Evolutionary conservation across 1,140 invertebrate genomes (phyloP), one percentile per base, ranked within the genome.

Genomic region (Bilobella aurantiaca): DNA sequence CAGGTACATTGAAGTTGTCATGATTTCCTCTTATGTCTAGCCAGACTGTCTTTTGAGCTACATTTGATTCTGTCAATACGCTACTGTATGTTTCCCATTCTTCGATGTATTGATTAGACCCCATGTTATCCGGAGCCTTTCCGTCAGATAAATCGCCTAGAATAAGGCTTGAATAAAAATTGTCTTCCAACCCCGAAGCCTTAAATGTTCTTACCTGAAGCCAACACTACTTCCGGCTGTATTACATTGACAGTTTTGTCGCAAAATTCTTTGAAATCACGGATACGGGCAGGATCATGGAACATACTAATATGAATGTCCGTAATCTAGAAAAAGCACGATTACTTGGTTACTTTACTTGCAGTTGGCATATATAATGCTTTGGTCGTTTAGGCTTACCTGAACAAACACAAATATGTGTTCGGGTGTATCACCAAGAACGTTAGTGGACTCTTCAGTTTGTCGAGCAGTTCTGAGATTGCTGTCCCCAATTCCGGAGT

Each of bases 11-110:
- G 79, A 95, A 95, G 77, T 92, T 91, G 84, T 96, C 93, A 85
- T 96, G 93, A 82, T 96, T 96, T 77, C 93, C 93, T 78, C 92
- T 81, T 64, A 94, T 87, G 79, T 96, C 93, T 53, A 96, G 78
- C 91, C 92, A 96, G 12, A 83, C 78, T 2, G 89, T 90, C 75
- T 83, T 85, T 57, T 85, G 79, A 32, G 77, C 78, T 25, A 91
- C 81, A 69, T 85, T 81, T 66, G 83, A 85, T 67, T 87, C 82
- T 42, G 84, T 80, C 29, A 95, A 79, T 68, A 88, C 81, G 72
- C 86, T 80, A 68, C 83, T 79, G 77, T 96, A 96, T 70, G 84
- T 80, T 66, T 85, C 75, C 93, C 93, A 96, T 81, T 96, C 93
- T 74, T 85, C 82, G 73, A 86, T 77, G 73, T 85, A 86, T 79